Evolutionary conservation across 2,113 vertebrate species (phyloP), one percentile per base, ranked within the genome.

Genomic region (Corythornis cristatus): DNA sequence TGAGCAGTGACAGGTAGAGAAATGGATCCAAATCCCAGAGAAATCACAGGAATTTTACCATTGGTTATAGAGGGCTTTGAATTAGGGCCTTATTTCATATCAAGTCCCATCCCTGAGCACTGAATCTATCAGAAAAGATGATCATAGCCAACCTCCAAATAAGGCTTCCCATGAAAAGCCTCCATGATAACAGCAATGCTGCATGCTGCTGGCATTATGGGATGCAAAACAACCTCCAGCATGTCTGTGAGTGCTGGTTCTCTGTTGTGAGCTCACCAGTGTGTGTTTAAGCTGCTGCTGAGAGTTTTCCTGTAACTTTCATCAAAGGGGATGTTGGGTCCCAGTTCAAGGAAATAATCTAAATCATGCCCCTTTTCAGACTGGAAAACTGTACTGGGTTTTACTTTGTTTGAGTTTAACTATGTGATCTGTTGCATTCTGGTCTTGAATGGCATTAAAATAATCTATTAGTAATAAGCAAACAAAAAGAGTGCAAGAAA

Each of bases 301-400:
- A 93, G 93, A 90, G 65, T 87, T 97, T 97, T 97, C 96, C 96
- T 97, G 88, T 89, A 85, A 35, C 40, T 95, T 96, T 96, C 93
- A 94, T 96, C 92, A 95, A 95, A 96, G 83, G 45, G 45, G 91
- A 97, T 92, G 76, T 62, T 66, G 75, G 90, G 95, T 96, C 83
- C 91, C 91, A 90, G 94, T 95, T 96, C 70, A 94, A 97, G 96
- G 71, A 95, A 96, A 95, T 93, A 91, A 65, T 80, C 90, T 75
- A 77, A 96, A 94, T 91, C 72, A 62, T 73, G 28, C 35, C 67
- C n/a, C 71, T 88, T 88, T 94, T 86, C 90, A 88, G 94, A 73
- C 93, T 85, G 51, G 53, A 86, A 96, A 92, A 40, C 31, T 3
- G 1, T 57, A 58, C 42, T 23, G 87, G 79, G n/a, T 83, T 96